Evolutionary conservation across 1,140 invertebrate species (phyloP), one percentile per base, ranked within the genome.

Genomic region (Brachionus calyciflorus): DNA sequence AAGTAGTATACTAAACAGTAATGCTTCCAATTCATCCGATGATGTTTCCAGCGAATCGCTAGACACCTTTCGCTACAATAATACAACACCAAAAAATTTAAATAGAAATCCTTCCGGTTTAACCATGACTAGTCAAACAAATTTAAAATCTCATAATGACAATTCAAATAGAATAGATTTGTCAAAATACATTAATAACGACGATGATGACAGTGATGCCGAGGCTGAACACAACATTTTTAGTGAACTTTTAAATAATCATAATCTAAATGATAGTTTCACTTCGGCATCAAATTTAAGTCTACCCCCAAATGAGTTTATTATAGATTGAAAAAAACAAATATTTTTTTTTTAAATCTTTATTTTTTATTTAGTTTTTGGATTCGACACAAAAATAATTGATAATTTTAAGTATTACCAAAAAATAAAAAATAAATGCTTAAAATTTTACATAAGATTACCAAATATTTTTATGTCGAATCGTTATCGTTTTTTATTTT

Each of bases 91-190:
- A 3, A 28, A 63, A 5, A 37, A 63, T 40, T 63, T 63, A 14
- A 21, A 41, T 19, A 21, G 24, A 24, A 41, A 46, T n/a, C 19
- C 40, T 24, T 24, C 60, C 37, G 17, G 7, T 46, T 46, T 65
- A 46, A 65, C 33, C 60, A 65, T 65, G 60, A 65, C 60, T 65
- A 65, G 60, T 65, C 60, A 65, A 65, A 65, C 19, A 12, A 41
- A 65, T 65, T 2, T 7, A 26, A 65, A 44, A 65, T 44, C 37
- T 65, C 60, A 44, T 44, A 65, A 65, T 12, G 9, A 19, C 19
- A 65, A 65, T 60, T 17, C 33, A 17, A 60, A 60, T 60, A 26
- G 55, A 44, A 65, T 65, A 14, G 60, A 65, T 65, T 28, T 65
- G 60, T 65, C 60, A 3, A 65, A 65, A 37, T 65, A 65, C 33